Evolutionary conservation across 2,888 invertebrate species (phyloP), one percentile per base, ranked within the genome.

Genomic region (Ametastegia equiseti): DNA sequence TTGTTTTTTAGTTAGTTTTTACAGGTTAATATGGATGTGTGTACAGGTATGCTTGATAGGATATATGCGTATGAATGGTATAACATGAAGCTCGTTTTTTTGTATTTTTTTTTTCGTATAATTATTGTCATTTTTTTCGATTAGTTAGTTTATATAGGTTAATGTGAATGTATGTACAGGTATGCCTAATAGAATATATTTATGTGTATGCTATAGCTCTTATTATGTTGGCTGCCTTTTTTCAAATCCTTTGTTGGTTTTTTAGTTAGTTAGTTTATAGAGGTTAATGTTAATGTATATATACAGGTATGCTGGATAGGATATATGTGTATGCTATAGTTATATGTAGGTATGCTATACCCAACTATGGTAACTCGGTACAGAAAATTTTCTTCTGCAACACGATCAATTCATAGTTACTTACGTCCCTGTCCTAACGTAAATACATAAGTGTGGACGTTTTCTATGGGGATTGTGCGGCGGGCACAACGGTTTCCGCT

Each of bases 381-480:
- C n/a, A n/a, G 11, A 60, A 23, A 60, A 30, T 60, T 30, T 60
- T 60, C 15, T 27, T 27, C 5, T 11, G 13, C 30, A 15, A 15
- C 15, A 5, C 2, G 13, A 60, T 60, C 60, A 60, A 60, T 60
- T 60, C 1, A 60, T 30, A 60, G 60, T 30, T 60, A 60, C 15
- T 60, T 7, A 60, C 60, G 30, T 60, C 30, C 60, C 23, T 13
- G 50, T 54, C 39, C 39, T 75, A 11, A 75, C 54, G 54, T 75
- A 75, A 54, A 75, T 54, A 54, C 50, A 75, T 54, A 57, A 15
- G 11, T 36, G 36, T 5, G 75, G 75, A 36, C 19, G 4, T 39
- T 75, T 75, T 75, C 39, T n/a, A 27, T 75, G 54, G 15, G 11
- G 33, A 75, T 75, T 30, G n/a, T 9, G 19, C 36, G 54, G 75